A percentile compares a stretch with the other conserved stretches of the same genome.
Evolutionary conservation across 2,113 vertebrate genomes (phyloP).

Genomic region (Strix uralensis): DNA sequence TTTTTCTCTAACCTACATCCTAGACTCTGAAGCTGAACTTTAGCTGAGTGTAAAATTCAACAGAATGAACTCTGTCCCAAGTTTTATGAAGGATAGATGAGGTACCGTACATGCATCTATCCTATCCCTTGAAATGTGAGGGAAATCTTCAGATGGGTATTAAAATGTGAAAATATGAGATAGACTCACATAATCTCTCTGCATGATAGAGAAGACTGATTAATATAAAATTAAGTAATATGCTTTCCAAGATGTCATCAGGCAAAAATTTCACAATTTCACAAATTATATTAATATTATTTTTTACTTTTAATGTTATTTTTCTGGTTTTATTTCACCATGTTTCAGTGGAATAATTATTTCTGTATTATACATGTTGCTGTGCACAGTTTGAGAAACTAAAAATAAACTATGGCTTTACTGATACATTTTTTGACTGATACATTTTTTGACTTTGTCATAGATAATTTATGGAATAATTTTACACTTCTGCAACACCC

Average conservation of each 20-base stretch:
- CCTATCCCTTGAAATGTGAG: not conserved
- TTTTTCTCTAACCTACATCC: not conserved
- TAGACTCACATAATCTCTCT: not conserved
- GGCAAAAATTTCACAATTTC: not conserved
- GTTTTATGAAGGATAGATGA: not conserved
- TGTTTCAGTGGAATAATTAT: not conserved
- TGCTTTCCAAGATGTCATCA: not conserved
- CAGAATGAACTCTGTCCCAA: not conserved
- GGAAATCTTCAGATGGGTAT: not conserved
- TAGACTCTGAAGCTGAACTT: not conserved
- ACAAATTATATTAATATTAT: not conserved
- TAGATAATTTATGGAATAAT: constrained; percentile 71
- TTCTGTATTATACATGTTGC: not conserved
- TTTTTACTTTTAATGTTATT: not conserved
- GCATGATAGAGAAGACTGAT: not conserved
- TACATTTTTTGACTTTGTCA: constrained; percentile 62
- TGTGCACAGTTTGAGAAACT: constrained; percentile 27
- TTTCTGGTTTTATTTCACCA: not conserved
- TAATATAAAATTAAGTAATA: not conserved
- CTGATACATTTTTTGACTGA: constrained; percentile 47
- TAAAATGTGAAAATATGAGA: not conserved
- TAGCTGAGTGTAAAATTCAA: not conserved
- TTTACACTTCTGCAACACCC: constrained; percentile 65
- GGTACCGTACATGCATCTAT: not conserved
- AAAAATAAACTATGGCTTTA: constrained; percentile 64